Evolutionary conservation across 2,888 invertebrate species (phyloP).

Genomic region (Caenorhabditis imperialis): DNA sequence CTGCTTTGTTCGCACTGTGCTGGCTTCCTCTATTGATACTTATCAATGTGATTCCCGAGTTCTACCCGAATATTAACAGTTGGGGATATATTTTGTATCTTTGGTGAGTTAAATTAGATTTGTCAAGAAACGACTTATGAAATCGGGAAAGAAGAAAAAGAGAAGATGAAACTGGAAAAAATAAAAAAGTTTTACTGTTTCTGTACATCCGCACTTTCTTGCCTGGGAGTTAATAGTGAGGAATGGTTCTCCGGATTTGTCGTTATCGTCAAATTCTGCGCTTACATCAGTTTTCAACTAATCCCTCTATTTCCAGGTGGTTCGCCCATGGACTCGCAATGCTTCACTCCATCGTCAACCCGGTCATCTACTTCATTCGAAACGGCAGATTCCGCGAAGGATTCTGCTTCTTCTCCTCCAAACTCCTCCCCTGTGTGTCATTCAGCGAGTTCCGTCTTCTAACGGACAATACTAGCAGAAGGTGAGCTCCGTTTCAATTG

Average conservation of each 20-base stretch:
- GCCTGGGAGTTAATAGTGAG: too few species aligned
- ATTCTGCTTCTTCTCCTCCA: conserved; percentile 80
- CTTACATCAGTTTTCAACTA: too few species aligned
- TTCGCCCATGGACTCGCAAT: conserved; percentile 76
- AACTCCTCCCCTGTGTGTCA: conserved; percentile 57
- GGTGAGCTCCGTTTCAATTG: conserved; percentile 16
- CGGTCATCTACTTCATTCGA: conserved; percentile 73
- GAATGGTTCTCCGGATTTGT: too few species aligned
- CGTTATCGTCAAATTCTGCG: too few species aligned
- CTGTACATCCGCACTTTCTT: too few species aligned
- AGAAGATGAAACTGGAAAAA: too few species aligned
- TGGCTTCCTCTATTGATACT: conserved; percentile 77
- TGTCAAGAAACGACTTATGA: too few species aligned
- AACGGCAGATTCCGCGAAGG: conserved; percentile 87
- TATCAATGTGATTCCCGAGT: conserved; percentile 74
- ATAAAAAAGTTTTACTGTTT: too few species aligned
- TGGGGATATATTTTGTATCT: conserved; percentile 75
- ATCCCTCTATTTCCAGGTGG: too few species aligned
- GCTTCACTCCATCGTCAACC: conserved; percentile 77
- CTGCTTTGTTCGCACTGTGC: conserved; percentile 75
- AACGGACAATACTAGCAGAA: conserved; percentile 51
- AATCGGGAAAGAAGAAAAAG: too few species aligned
- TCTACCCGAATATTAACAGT: conserved; percentile 67
- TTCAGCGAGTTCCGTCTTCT: conserved; percentile 67
- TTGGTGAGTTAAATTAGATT: conserved; percentile 67